These are phyloP conservation scores for Cyanoderma ruficeps DNA, from an alignment of 2,113 vertebrate genomes.

Conservation along the genomic window DNA sequence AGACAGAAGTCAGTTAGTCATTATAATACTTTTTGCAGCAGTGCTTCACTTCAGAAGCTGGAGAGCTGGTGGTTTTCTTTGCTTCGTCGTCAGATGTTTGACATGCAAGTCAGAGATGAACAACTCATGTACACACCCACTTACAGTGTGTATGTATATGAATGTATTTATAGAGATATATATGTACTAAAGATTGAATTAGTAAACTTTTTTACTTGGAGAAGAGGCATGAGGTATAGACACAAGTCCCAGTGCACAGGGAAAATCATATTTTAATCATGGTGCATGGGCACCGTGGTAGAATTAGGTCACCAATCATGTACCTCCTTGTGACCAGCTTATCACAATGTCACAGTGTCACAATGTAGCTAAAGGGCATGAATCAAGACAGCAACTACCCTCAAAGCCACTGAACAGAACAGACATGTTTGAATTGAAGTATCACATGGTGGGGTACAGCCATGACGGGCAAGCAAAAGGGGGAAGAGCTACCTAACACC, in stretches of 20 bases:
- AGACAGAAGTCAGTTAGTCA: constrained; percentile 32
- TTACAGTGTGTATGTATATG: rapidly evolving
- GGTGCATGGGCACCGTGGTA: not conserved
- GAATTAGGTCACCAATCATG: not conserved
- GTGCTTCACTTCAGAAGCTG: not conserved
- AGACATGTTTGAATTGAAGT: not conserved
- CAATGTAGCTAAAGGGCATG: not conserved
- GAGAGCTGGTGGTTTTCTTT: not conserved
- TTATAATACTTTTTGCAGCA: constrained; percentile 17
- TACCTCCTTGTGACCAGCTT: not conserved
- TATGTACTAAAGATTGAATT: not conserved
- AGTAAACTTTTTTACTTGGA: not conserved
- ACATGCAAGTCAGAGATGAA: not conserved
- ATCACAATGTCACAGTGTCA: not conserved
- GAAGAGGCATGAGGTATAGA: not conserved
- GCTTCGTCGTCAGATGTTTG: not conserved
- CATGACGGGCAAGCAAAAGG: not conserved
- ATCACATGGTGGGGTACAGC: too few species aligned
- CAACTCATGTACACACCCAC: not conserved
- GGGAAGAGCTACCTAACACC: not conserved
- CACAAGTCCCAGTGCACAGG: not conserved
- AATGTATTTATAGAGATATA: not conserved
- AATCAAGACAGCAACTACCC: not conserved
- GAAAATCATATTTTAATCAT: not conserved
- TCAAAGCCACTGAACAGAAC: not conserved